Conservation (phyloP, 2,888 invertebrate genomes). For the Protophormia terraenovae region DNA sequence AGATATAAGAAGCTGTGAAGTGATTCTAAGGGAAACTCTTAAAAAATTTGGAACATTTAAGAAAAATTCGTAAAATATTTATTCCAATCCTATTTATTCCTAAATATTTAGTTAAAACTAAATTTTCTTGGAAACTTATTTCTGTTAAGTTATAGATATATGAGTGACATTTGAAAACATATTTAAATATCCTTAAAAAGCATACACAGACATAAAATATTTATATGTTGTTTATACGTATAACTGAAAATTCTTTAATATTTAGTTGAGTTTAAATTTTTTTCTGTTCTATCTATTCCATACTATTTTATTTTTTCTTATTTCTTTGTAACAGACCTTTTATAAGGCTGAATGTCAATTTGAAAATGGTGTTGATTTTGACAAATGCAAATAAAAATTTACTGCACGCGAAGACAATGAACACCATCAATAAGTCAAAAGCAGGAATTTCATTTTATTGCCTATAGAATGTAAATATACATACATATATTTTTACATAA, state of each 20-base stretch:
- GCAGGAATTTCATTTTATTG: constrained; percentile 78
- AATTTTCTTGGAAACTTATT: too few relatives aligned
- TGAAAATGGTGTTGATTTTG: constrained; percentile 64
- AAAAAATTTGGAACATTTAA: too few relatives aligned
- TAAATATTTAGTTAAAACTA: too few relatives aligned
- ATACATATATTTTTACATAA: background rate
- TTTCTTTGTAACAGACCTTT: background rate
- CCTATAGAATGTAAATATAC: constrained; percentile 41
- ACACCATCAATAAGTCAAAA: constrained; percentile 78
- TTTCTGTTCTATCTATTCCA: background rate
- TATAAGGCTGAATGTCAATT: constrained; percentile 49
- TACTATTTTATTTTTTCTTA: background rate
- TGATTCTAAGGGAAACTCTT: too few relatives aligned
- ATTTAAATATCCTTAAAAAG: too few relatives aligned
- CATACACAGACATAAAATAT: background rate
- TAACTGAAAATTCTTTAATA: constrained; percentile 19
- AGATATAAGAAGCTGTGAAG: too few relatives aligned
- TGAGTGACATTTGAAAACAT: too few relatives aligned
- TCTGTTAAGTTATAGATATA: too few relatives aligned
- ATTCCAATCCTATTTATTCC: too few relatives aligned
- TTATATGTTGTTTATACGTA: background rate
- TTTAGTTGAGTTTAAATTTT: background rate
- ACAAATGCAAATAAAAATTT: constrained; percentile 71
- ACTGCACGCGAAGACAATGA: constrained; percentile 70
- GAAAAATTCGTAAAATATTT: too few relatives aligned